A percentile compares a stretch with the other conserved stretches of the same genome.
Evolutionary conservation across 2,888 invertebrate genomes (phyloP).

Genomic region (Idaea dimidiata): DNA sequence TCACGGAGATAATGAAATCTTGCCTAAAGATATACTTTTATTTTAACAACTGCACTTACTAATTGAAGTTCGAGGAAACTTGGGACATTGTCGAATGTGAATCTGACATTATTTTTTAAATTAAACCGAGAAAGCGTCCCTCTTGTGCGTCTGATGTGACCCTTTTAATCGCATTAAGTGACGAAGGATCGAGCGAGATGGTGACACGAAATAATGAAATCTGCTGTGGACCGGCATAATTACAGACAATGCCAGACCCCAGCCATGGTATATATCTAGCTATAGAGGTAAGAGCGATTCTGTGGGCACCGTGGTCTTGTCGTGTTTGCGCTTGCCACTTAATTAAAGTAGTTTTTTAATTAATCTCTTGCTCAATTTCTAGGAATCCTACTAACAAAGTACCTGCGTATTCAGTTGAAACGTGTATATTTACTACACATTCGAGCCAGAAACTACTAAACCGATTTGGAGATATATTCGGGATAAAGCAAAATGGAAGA

Average conservation of each 20-base stretch:
- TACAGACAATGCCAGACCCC: slow-evolving; percentile 54
- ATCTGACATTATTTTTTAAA: slow-evolving; percentile 48
- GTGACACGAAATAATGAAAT: slow-evolving; percentile 64
- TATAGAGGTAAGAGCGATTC: slow-evolving; percentile 18
- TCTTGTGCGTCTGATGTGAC: slow-evolving; percentile 51
- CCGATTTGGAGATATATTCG: too few relatives aligned
- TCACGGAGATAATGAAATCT: slow-evolving; percentile 54
- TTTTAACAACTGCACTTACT: slow-evolving; percentile 23
- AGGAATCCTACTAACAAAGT: slow-evolving; percentile 2
- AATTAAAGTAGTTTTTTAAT: slow-evolving; percentile 36
- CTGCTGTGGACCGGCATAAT: slow-evolving; percentile 56
- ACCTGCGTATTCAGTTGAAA: too few relatives aligned
- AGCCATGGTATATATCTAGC: slow-evolving; percentile 7
- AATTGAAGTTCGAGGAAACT: slow-evolving; percentile 33
- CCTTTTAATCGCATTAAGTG: slow-evolving; percentile 66
- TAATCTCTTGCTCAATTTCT: slow-evolving; percentile 23
- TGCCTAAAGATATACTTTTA: slow-evolving; percentile 48
- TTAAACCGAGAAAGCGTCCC: slow-evolving; percentile 39
- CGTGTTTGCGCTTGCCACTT: slow-evolving; percentile 32
- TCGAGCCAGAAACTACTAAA: too few relatives aligned
- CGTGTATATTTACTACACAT: not conserved
- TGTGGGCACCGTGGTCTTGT: slow-evolving; percentile 25
- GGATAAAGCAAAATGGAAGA: too few relatives aligned
- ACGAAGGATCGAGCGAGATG: slow-evolving; percentile 54
- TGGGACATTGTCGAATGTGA: slow-evolving; percentile 22